Evolutionary conservation across 2,888 invertebrate genomes (phyloP).

Genomic region (Steinernema carpocapsae): DNA sequence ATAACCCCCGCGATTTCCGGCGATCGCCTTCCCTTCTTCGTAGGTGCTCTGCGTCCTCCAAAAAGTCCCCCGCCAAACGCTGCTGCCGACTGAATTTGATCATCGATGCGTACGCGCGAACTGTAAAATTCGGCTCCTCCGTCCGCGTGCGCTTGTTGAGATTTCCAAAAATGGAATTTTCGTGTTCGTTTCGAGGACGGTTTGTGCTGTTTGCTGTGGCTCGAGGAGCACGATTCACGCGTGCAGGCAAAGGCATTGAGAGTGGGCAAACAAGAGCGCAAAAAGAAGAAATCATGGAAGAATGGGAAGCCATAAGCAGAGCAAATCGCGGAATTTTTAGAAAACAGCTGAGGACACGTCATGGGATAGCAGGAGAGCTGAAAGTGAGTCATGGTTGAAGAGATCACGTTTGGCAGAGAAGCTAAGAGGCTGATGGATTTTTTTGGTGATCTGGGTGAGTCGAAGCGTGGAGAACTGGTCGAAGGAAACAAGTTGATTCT

Average conservation of each 20-base stretch:
- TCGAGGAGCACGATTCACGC: not conserved
- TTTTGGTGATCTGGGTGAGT: too few relatives aligned
- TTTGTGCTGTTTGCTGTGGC: too few relatives aligned
- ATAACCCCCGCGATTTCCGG: constrained; percentile 16
- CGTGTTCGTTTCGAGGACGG: not conserved
- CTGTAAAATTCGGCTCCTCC: constrained; percentile 23
- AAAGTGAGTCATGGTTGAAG: not conserved
- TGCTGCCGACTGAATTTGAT: not conserved
- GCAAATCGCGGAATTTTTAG: not conserved
- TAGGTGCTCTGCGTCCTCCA: constrained; percentile 28
- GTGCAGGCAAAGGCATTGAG: not conserved
- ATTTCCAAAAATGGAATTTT: constrained; percentile 13
- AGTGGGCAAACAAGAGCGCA: constrained; percentile 25
- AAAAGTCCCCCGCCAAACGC: not conserved
- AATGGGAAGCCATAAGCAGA: not conserved
- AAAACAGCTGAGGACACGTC: not conserved
- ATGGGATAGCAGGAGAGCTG: not conserved
- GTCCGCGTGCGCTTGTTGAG: constrained; percentile 2
- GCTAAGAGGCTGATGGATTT: too few relatives aligned
- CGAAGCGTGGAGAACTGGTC: too few relatives aligned
- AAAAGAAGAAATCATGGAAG: constrained; percentile 3
- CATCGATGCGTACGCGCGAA: constrained; percentile 12
- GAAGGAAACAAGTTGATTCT: too few relatives aligned
- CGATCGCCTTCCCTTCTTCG: constrained; percentile 24
- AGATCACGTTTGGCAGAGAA: too few relatives aligned